phyloP scores from a whole-genome alignment of 1,140 invertebrate species.

The Drosophila auraria region DNA sequence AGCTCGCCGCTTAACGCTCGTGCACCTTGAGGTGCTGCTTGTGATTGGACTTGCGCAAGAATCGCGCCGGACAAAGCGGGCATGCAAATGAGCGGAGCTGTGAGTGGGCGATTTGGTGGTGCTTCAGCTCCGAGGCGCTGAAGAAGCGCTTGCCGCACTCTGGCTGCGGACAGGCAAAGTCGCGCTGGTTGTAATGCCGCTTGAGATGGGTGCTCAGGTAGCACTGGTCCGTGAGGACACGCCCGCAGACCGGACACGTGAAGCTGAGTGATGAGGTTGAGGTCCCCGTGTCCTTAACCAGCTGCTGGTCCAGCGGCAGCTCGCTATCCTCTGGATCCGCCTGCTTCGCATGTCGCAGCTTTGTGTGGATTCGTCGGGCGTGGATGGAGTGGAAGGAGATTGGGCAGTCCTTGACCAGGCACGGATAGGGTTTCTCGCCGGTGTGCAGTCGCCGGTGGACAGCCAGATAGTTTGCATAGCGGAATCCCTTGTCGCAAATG shows the following conservation, averaged over 20 bases:
- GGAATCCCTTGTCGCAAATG: slow-evolving; percentile 87
- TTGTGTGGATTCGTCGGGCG: slow-evolving; percentile 64
- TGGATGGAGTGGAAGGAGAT: slow-evolving; percentile 73
- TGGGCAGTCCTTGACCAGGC: slow-evolving; percentile 30
- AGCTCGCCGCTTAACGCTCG: slow-evolving; percentile 88
- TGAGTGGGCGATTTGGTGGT: slow-evolving; percentile 91
- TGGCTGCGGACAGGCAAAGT: slow-evolving; percentile 53
- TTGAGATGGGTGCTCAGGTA: slow-evolving; percentile 73
- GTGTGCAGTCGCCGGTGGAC: slow-evolving; percentile 91
- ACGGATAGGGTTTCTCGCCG: slow-evolving; percentile 90
- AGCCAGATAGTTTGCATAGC: slow-evolving; percentile 85
- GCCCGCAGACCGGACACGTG: slow-evolving; percentile 67
- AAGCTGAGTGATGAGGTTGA: slow-evolving; percentile 40
- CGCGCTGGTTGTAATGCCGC: slow-evolving; percentile 70
- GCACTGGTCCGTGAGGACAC: slow-evolving; percentile 69
- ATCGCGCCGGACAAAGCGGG: slow-evolving; percentile 89
- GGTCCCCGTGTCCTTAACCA: too few species aligned
- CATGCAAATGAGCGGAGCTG: slow-evolving; percentile 92
- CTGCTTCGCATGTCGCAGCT: slow-evolving; percentile 47
- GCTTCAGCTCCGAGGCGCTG: slow-evolving; percentile 73
- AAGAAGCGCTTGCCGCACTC: slow-evolving; percentile 71
- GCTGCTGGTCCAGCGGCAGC: background rate
- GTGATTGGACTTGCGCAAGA: slow-evolving; percentile 94
- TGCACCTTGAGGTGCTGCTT: slow-evolving; percentile 93
- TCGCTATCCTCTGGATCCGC: background rate